phyloP scores from a whole-genome alignment of 53 echinoderm and acorn worm genomes.

The Holothuria scabra region DNA sequence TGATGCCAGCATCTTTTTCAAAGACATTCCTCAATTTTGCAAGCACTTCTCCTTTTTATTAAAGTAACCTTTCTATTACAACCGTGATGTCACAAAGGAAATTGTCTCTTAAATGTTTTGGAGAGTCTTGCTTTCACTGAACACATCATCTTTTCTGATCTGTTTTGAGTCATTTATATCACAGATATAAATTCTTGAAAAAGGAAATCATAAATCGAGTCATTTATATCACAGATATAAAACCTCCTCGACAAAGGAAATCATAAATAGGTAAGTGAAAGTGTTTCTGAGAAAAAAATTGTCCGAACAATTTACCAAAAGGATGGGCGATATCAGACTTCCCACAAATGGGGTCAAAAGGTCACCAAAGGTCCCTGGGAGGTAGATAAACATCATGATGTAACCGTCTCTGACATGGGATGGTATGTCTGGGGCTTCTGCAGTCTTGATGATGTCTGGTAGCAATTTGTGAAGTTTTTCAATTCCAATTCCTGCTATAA shows the following conservation, averaged over 20 bases:
- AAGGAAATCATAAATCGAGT: not conserved
- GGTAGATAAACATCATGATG: constrained; percentile 99
- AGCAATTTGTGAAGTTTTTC: constrained; percentile 89
- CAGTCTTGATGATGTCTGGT: constrained; percentile 98
- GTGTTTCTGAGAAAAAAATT: not conserved
- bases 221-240: not conserved
- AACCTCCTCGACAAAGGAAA: not conserved
- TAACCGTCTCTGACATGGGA: constrained; percentile 94
- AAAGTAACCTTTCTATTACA: no score
- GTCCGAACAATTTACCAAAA: constrained; percentile 65
- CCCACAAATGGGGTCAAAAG: constrained; percentile 86
- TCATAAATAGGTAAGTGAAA: not conserved
- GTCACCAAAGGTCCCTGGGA: constrained; percentile 98
- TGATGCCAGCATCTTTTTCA: no score
- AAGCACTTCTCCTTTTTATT: no score
- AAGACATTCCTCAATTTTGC: no score
- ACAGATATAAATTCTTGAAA: not conserved
- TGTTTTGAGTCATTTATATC: no score
- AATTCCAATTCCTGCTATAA: constrained; percentile 95
- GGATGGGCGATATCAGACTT: constrained; percentile 79
- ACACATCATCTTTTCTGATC: no score
- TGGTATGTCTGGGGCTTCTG: constrained; percentile 90
- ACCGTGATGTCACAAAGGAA: no score
- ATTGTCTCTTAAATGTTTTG: no score
- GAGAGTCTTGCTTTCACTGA: no score